Percentiles rank a stretch among this genome's conserved stretches.
Conservation (phyloP, 2,797 vertebrate genomes). For the Pyrrhura leucotis region DNA sequence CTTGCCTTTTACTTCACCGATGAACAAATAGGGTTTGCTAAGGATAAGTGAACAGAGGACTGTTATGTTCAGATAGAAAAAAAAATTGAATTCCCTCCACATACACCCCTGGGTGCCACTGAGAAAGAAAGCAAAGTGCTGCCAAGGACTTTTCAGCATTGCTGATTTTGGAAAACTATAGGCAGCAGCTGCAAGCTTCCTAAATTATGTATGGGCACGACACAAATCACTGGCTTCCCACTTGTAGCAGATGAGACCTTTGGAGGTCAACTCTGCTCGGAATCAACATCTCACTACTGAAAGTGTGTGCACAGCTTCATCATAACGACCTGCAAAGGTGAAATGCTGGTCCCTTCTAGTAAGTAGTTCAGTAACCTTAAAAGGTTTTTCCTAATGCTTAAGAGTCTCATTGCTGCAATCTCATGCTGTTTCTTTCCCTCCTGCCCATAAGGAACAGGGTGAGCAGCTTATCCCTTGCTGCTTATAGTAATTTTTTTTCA, state of each 20-base stretch:
- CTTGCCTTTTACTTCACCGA: neutral
- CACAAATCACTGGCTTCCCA: neutral
- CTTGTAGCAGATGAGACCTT: neutral
- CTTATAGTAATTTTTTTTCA: neutral
- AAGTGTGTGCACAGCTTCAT: neutral
- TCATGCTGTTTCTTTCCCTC: neutral
- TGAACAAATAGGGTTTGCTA: neutral
- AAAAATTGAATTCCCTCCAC: neutral
- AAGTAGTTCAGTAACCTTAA: neutral
- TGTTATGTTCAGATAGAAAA: neutral
- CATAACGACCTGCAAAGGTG: neutral
- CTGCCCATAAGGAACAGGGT: neutral
- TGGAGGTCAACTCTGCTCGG: neutral
- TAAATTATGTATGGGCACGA: conserved; percentile 30
- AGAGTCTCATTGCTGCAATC: neutral
- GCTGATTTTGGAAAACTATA: neutral
- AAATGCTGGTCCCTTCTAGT: neutral
- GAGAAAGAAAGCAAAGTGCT: neutral
- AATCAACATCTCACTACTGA: neutral
- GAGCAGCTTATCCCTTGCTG: neutral
- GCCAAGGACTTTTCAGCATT: neutral
- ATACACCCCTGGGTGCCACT: neutral
- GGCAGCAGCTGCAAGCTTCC: conserved; percentile 2
- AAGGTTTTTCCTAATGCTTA: neutral
- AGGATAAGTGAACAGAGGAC: neutral